phyloP scores from a whole-genome alignment of 2,888 invertebrate species.

The Drosophila mettleri region DNA sequence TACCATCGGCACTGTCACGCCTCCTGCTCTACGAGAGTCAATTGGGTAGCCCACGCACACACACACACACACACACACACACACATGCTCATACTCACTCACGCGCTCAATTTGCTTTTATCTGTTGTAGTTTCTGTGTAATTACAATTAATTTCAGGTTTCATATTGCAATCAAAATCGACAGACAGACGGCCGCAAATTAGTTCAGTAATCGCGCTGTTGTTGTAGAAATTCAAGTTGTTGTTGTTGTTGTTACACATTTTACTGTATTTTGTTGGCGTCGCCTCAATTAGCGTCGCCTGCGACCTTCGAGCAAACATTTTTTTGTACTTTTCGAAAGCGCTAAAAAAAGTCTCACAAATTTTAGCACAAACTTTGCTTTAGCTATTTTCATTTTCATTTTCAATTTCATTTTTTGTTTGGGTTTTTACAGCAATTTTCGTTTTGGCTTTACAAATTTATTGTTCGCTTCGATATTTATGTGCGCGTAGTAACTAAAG shows the following conservation, averaged over 20 bases:
- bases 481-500: neutral
- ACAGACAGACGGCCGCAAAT: conserved; percentile 48
- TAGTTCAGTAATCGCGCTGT: conserved; percentile 55
- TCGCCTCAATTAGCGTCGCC: conserved; percentile 45
- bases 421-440: conserved; percentile 6
- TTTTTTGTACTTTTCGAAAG: conserved; percentile 26
- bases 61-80: conserved; percentile 14
- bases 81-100: too few relatives aligned
- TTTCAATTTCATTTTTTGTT: conserved; percentile 24
- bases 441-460: conserved; percentile 10
- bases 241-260: conserved; percentile 14
- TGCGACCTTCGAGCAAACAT: conserved; percentile 50
- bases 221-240: conserved; percentile 28
- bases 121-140: conserved; percentile 39
- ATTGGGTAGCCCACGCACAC: conserved; percentile 1
- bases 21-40: neutral
- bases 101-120: conserved; percentile 28
- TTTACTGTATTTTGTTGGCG: conserved; percentile 18
- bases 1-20: neutral
- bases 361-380: conserved; percentile 16
- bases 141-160: conserved; percentile 78
- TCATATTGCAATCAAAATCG: conserved; percentile 72
- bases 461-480: neutral
- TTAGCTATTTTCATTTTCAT: conserved; percentile 25
- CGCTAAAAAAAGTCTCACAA: conserved; percentile 9